Base-by-base conservation (phyloP, 37 sponge, comb jelly and placozoan species). In the Tethya wilhelma region DNA sequence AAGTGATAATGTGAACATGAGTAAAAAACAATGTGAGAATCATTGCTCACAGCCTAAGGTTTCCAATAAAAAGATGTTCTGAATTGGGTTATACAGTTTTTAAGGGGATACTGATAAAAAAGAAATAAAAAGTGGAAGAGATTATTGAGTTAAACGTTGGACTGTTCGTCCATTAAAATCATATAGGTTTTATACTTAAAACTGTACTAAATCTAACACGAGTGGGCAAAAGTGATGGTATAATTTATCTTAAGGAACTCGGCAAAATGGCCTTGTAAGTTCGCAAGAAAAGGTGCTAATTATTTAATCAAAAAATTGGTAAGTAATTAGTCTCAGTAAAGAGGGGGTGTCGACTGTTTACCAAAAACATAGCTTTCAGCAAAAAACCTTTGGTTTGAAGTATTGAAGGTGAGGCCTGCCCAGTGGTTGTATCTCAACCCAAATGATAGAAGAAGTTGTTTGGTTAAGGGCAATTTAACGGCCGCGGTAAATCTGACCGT, bases 401-500 rank as follows among this genome's bases (percentile, higher is more conserved):
- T 73, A 79, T 82, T 89, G 83, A 74, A 77, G 71, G 87, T 85
- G 90, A 88, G 86, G 87, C 94, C 94, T 93, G 94, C 87, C 94
- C 94, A 93, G 68, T 89, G 94, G 67, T 89, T 89, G 87, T 80
- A 78, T 90, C 82, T 64, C 42, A 93, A 93, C 43, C 59, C 77
- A 59, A 75, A 64, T 69, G 62, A 87, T 92, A 66, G 80, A 40
- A 46, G 29, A 70, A 75, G 81, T 89, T 58, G 39, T 64, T 84
- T 71, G 77, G 45, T 42, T 88, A 93, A 94, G 77, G 80, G 79
- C 80, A 90, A 83, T 87, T 90, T 32, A 94, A 94, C 75, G 91
- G 94, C 94, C 91, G 94, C 94, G 94, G 94, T 94, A 94, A 87
- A 38, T 80, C 90, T 94, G 94, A 94, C 91, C 94, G 94, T 90